Percentiles rank a stretch among this genome's conserved stretches.
phyloP scores from a whole-genome alignment of 2,113 vertebrate genomes.

The Phalacrocorax aristotelis region DNA sequence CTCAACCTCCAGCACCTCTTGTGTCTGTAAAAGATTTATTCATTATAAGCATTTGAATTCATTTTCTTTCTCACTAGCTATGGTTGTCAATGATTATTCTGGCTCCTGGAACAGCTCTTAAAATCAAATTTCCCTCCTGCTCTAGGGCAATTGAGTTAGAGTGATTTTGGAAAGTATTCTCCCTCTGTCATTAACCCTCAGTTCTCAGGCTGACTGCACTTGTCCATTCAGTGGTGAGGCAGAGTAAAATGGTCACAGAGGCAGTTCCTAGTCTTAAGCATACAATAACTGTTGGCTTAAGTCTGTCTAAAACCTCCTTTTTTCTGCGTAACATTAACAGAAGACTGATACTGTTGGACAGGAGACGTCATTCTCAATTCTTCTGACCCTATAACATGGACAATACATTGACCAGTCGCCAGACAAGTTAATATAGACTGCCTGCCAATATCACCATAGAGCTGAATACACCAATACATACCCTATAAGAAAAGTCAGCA shows the following conservation, averaged over 20 bases:
- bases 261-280: neutral
- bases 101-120: neutral
- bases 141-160: neutral
- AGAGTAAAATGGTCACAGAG: neutral
- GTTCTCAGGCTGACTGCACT: neutral
- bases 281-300: neutral
- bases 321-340: neutral
- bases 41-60: neutral
- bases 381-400: neutral
- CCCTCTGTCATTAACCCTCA: neutral
- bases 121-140: neutral
- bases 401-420: neutral
- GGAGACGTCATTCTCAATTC: neutral
- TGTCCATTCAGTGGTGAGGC: neutral
- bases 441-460: accelerated
- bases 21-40: constrained; percentile 56
- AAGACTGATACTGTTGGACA: neutral
- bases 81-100: neutral
- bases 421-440: neutral
- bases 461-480: neutral
- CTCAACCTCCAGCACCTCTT: constrained; percentile 72
- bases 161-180: neutral
- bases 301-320: neutral
- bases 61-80: neutral
- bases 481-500: neutral